Evolutionary conservation across 2,113 vertebrate genomes (phyloP).

Genomic region (Panthera leo): DNA sequence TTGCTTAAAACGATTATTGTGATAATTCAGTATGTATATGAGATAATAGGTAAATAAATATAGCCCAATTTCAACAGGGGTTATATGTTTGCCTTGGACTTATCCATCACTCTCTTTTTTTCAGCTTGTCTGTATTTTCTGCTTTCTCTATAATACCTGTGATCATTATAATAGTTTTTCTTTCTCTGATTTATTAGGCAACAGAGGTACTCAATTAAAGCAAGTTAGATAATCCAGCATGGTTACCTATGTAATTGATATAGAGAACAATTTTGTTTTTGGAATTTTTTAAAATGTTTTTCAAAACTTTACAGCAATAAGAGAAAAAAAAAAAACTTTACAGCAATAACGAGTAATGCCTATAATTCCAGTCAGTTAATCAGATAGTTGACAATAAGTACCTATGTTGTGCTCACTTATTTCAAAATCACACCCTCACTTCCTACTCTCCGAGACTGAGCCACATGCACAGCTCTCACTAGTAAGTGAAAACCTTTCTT

Average conservation of each 20-base stretch:
- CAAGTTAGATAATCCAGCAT: not conserved
- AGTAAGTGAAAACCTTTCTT: not conserved
- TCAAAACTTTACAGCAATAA: not conserved
- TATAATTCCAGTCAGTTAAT: not conserved
- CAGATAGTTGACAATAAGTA: not conserved
- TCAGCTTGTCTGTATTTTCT: not conserved
- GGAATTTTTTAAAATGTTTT: not conserved
- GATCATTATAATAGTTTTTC: not conserved
- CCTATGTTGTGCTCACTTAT: not conserved
- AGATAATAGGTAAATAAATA: not conserved
- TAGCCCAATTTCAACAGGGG: not conserved
- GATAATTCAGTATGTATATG: not conserved
- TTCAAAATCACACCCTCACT: not conserved
- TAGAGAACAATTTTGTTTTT: not conserved
- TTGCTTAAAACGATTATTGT: not conserved
- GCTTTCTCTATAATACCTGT: not conserved
- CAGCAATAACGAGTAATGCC: not conserved
- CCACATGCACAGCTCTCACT: rapidly evolving
- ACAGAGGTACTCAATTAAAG: not conserved
- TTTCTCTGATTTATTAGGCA: not conserved
- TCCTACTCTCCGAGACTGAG: not conserved
- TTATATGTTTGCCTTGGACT: not conserved
- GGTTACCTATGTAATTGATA: not conserved
- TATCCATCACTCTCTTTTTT: not conserved
- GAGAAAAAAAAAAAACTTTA: not conserved